Conservation (phyloP, 64 coral and sea anemone genomes). For the Hydrozoanthus tunicans region DNA sequence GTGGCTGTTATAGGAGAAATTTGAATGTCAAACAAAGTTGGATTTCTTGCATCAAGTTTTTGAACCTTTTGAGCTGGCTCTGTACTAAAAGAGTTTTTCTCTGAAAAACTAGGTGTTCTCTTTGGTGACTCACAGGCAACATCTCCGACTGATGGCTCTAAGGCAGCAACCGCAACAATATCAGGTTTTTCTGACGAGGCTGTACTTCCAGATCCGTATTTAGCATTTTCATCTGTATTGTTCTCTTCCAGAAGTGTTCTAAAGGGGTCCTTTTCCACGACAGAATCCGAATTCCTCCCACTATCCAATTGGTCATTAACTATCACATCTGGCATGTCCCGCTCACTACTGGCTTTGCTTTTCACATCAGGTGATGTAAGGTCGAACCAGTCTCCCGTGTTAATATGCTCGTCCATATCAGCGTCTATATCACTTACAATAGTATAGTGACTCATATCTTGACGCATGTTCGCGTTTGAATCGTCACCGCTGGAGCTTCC, state of each 20-base stretch:
- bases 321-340: neutral
- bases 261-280: neutral
- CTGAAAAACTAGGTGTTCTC: neutral
- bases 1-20: neutral
- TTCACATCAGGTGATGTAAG: neutral
- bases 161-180: neutral
- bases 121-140: slow-evolving; percentile 22
- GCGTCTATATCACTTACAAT: slow-evolving; percentile 34
- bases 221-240: neutral
- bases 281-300: neutral
- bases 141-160: neutral
- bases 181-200: neutral
- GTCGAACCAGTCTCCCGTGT: neutral
- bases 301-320: neutral
- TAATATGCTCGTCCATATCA: neutral
- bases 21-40: neutral
- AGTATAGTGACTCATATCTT: slow-evolving; percentile 58
- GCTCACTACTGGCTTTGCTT: neutral
- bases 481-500: slow-evolving; percentile 12
- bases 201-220: neutral
- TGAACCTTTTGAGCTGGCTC: slow-evolving; percentile 36
- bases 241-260: neutral
- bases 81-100: neutral
- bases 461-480: neutral
- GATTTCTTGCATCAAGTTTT: slow-evolving; percentile 4